Evolutionary conservation across 2,797 vertebrate species (phyloP), one percentile per base, ranked within the genome.

Genomic region (Lagocephalus sceleratus): DNA sequence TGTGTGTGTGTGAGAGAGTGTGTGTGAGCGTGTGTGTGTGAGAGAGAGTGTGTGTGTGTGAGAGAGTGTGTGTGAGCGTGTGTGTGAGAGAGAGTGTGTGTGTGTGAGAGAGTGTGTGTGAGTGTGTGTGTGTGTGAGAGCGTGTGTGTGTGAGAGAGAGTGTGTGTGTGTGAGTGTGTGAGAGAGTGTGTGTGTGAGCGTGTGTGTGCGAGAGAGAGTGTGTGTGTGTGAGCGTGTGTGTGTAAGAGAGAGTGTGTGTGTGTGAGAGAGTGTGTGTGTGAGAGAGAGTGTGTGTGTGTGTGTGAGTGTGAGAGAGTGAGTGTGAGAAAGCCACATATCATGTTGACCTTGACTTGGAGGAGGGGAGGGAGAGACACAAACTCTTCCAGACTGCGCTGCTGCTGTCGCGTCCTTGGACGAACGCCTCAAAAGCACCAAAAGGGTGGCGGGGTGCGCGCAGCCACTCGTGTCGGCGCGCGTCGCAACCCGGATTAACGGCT

Each of bases 301-400:
- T 15, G 20, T 46, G 20, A 16, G 7, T n/a, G n/a, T n/a, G n/a
- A 45, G 35, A 38, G 2, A 11, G 19, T n/a, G n/a, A n/a, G n/a
- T n/a, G n/a, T n/a, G n/a, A 8, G 47, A 56, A 47, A 35, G 60
- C 44, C 40, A 52, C 44, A 73, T 48, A 54, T 51, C 40, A 22
- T 2, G 11, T 22, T 38, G 25, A 56, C 60, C 48, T 68, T 44
- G 55, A 58, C 49, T 53, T 73, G 74, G 71, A 73, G 41, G 29
- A 41, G 51, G 11, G 22, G 32, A 41, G 22, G 17, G 41, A 55
- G 38, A 9, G 54, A 16, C 10, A 51, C 45, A 5, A 6, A 46
- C 14, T 43, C 19, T 19, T 38, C 5, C 11, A 42, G 60, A 16
- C 11, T 14, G 32, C 14, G 32, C 4, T 8, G 9, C 29, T 14